Evolutionary conservation across 1,140 invertebrate genomes (phyloP).

Genomic region (Drosophila leontia): DNA sequence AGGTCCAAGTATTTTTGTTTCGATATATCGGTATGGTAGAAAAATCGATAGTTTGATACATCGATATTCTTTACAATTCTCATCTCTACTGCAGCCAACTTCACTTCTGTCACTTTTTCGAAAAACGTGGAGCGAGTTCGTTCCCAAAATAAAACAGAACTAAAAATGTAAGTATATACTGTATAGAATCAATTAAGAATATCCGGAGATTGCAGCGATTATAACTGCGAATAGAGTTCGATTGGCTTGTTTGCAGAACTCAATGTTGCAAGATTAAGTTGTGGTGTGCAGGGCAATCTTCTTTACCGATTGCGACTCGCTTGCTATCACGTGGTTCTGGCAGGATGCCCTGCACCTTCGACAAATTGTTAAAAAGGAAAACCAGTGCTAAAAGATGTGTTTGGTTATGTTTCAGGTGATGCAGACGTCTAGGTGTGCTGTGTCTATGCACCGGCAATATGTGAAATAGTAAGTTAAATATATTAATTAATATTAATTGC

Average conservation of each 20-base stretch:
- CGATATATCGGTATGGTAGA: no score
- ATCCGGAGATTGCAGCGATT: slow-evolving; percentile 52
- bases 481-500: no score
- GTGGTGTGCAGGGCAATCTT: background rate
- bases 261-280: slow-evolving; percentile 66
- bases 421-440: background rate
- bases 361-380: slow-evolving; percentile 17
- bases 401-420: slow-evolving; percentile 46
- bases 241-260: slow-evolving; percentile 64
- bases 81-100: background rate
- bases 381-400: background rate
- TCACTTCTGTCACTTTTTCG: slow-evolving; percentile 6
- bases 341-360: slow-evolving; percentile 7
- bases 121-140: slow-evolving; percentile 19
- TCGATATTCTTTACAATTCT: background rate
- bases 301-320: slow-evolving; percentile 20
- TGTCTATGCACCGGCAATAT: background rate
- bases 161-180: slow-evolving; percentile 15
- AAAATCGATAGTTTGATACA: background rate
- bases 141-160: no score
- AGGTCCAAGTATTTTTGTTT: background rate
- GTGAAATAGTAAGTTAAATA: slow-evolving; percentile 37
- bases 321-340: slow-evolving; percentile 55
- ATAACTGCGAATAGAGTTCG: slow-evolving; percentile 67
- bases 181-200: background rate